Conservation (phyloP, 2,888 invertebrate genomes). For the Tuta absoluta region DNA sequence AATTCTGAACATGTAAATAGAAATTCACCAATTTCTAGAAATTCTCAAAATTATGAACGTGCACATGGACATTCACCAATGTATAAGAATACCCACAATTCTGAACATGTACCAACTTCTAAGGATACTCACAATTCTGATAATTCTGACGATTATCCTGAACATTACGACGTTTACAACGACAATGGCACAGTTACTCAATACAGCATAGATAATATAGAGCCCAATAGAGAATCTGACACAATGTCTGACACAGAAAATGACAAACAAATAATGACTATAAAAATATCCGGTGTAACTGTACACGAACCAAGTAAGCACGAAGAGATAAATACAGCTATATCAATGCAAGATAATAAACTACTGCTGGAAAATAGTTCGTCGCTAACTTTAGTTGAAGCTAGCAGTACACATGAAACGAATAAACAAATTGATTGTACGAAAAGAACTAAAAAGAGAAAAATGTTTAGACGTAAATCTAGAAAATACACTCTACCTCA, state of each 20-base stretch:
- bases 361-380: conserved; percentile 59
- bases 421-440: not conserved
- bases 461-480: not conserved
- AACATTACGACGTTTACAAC: too few species aligned
- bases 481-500: not conserved
- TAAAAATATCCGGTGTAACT: conserved; percentile 46
- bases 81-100: too few species aligned
- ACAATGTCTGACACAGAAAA: not conserved
- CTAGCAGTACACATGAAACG: not conserved
- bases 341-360: conserved; percentile 63
- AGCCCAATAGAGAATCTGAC: not conserved
- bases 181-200: not conserved
- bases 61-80: too few species aligned
- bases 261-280: conserved; percentile 35
- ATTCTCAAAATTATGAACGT: too few species aligned
- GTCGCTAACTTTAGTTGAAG: conserved; percentile 62
- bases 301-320: conserved; percentile 42
- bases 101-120: too few species aligned
- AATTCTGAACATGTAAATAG: too few species aligned
- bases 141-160: too few species aligned
- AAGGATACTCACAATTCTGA: too few species aligned
- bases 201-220: not conserved
- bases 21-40: too few species aligned
- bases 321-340: conserved; percentile 59
- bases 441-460: not conserved